These are phyloP conservation scores for Homarus americanus DNA, from an alignment of 1,140 invertebrate species.

Conservation along the genomic window DNA sequence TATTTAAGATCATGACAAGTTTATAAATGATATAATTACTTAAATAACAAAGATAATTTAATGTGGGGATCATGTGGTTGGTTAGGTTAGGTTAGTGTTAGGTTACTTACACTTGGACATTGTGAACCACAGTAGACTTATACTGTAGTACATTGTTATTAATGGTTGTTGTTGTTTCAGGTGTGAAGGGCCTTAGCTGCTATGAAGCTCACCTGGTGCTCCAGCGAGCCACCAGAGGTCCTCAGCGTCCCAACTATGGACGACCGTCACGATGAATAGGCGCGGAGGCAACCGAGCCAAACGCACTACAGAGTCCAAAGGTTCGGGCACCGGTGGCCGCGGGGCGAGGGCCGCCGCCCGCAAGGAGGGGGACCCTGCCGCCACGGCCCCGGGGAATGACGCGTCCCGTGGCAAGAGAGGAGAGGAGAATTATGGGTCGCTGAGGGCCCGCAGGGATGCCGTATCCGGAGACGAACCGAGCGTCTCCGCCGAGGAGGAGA, in stretches of 20 bases:
- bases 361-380: constrained; percentile 54
- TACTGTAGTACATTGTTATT: neutral
- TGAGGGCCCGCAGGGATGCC: constrained; percentile 35
- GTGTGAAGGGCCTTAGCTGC: constrained; percentile 39
- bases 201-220: constrained; percentile 65
- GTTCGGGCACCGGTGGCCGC: constrained; percentile 51
- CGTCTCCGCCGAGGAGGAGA: constrained; percentile 9
- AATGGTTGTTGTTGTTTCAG: constrained; percentile 21
- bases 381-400: constrained; percentile 25
- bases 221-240: constrained; percentile 59
- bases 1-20: constrained; percentile 12
- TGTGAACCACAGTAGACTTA: neutral
- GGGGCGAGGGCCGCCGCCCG: constrained; percentile 47
- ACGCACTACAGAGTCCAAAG: constrained; percentile 61
- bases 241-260: constrained; percentile 63
- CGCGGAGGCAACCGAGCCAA: constrained; percentile 67
- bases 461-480: constrained; percentile 14
- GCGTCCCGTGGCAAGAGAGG: constrained; percentile 48
- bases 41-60: neutral
- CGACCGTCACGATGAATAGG: constrained; percentile 67
- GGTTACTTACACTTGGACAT: neutral
- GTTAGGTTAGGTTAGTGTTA: no score
- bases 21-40: neutral
- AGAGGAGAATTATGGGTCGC: constrained; percentile 26
- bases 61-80: no score